Base-by-base conservation (phyloP, 2,797 vertebrate species). In the Serranus cabrilla region DNA sequence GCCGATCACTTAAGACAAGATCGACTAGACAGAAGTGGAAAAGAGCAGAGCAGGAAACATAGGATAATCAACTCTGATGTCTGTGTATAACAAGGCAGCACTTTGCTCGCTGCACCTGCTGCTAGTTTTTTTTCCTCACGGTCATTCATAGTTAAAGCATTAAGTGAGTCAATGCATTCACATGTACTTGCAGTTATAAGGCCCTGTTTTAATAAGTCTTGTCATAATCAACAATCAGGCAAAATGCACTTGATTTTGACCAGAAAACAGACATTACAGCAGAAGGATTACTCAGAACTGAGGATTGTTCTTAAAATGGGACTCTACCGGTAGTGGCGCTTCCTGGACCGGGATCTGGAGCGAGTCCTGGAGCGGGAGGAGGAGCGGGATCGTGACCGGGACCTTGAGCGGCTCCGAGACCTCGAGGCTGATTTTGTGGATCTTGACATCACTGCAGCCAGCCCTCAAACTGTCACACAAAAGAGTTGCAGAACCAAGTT, bases 401-500 rank as follows among this genome's bases (percentile, higher is more conserved):
- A 97, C 82, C 96, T 95, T 3, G 98, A 97, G 2, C 94, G 96
- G 65, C 98, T 99, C 27, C 95, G 95, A 60, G 98, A 99, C 34
- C 96, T 96, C 23, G 98, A 98, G 55, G 96, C 95, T 3, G 98
- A 99, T 91, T 97, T 98, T 58, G 96, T 95, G 11, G 96, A 96
- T 92, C 98, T 98, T 75, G 98, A 97, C 98, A 99, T 99, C 92
- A 90, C 85, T 87, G 93, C 90, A 87, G 88, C 81, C 76, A 20
- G 80, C 42, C 79, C 52, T 88, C 55, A 79, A 80, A 75, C 90
- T 93, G 88, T 67, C 27, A 74, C 56, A 80, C 11, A 87, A 55
- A 76, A 87, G 46, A 52, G 71, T 80, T 17, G 46, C 11, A 62
- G 11, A 66, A 46, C 23, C 10, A 0, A 23, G 47, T 86, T 25